Conservation (phyloP, 1,140 invertebrate genomes). For the Ruditapes philippinarum region DNA sequence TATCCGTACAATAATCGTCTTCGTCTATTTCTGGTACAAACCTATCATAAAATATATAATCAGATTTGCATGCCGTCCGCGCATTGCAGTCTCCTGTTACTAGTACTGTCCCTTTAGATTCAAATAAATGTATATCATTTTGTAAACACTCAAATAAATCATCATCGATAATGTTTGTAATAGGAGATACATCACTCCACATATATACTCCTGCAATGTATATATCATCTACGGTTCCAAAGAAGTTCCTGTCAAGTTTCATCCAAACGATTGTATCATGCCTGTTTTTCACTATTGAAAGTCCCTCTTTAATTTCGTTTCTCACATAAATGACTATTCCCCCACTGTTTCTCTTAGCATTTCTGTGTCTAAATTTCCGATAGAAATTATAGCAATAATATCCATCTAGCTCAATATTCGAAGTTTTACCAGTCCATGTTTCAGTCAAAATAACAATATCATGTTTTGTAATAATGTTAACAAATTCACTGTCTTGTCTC, state of each 20-base stretch:
- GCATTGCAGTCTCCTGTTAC: background rate
- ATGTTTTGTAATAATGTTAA: background rate
- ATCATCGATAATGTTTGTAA: background rate
- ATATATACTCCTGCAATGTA: slow-evolving; percentile 14
- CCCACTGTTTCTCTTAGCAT: too few species aligned
- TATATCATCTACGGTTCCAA: slow-evolving; percentile 9
- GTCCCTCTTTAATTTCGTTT: background rate
- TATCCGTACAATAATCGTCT: background rate
- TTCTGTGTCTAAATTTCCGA: slow-evolving; percentile 28
- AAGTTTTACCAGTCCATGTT: slow-evolving; percentile 5
- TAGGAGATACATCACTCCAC: background rate
- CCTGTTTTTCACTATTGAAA: background rate
- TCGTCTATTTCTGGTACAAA: too few species aligned
- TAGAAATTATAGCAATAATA: too few species aligned
- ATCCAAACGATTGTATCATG: slow-evolving; percentile 8
- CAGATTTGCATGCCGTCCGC: background rate
- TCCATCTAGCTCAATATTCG: slow-evolving; percentile 13
- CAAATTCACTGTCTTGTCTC: background rate
- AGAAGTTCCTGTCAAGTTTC: slow-evolving; percentile 19
- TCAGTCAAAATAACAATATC: slow-evolving; percentile 38
- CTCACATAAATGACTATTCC: background rate
- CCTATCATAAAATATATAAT: too few species aligned
- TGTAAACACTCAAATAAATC: slow-evolving; percentile 20
- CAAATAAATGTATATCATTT: slow-evolving; percentile 4
- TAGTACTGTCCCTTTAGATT: background rate